Conservation (phyloP, 2,797 vertebrate species). For the Syngnathus rostellatus region DNA sequence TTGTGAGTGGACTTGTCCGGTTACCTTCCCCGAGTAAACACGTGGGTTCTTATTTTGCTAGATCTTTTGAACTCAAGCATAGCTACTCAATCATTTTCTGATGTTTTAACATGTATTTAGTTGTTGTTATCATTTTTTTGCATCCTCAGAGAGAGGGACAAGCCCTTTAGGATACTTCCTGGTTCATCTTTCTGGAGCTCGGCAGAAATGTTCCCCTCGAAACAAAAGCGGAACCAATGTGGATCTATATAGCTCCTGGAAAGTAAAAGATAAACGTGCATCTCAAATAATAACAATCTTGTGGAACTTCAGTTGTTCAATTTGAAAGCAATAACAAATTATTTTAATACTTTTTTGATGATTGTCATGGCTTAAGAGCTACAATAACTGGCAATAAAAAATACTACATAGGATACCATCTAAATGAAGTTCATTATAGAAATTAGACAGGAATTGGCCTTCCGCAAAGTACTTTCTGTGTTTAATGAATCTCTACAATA, state of each 20-base stretch:
- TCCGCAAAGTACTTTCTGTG: no score
- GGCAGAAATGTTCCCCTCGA: constrained; percentile 17
- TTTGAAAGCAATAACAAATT: no score
- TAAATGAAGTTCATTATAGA: no score
- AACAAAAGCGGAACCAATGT: constrained; percentile 19
- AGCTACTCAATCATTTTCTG: background rate
- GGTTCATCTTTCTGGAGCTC: background rate
- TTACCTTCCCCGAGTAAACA: background rate
- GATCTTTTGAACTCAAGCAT: background rate
- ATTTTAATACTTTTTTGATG: no score
- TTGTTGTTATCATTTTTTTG: background rate
- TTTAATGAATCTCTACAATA: no score
- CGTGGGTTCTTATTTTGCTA: background rate
- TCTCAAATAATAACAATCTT: background rate
- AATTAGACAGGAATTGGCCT: no score
- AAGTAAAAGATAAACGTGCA: background rate
- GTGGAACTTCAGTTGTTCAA: no score
- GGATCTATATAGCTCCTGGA: background rate
- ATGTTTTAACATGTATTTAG: background rate
- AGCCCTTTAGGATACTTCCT: constrained; percentile 6
- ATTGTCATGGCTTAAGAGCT: no score
- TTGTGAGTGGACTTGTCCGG: background rate
- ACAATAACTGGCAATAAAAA: no score
- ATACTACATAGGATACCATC: no score
- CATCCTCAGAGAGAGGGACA: background rate